A percentile compares a stretch with the other conserved stretches of the same genome.
These are phyloP conservation scores for Hydropsyche betteni DNA, from an alignment of 2,888 invertebrate genomes.

Conservation along the genomic window DNA sequence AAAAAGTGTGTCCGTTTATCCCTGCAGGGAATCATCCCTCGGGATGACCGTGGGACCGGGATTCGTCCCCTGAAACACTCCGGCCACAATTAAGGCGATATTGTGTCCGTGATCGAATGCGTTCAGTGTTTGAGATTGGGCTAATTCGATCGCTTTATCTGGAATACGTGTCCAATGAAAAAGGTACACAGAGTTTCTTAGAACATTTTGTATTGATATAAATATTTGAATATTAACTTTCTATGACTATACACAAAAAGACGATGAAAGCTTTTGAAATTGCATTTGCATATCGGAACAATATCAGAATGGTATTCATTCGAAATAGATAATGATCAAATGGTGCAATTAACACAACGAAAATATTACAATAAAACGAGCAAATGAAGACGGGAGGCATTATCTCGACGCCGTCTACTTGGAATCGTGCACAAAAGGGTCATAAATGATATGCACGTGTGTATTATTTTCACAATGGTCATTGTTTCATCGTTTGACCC, in stretches of 20 bases:
- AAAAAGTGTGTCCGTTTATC: slow-evolving; percentile 7
- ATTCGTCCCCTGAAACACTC: slow-evolving; percentile 41
- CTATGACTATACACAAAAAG: too few species aligned
- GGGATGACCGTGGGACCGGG: slow-evolving; percentile 34
- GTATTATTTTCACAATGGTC: slow-evolving; percentile 43
- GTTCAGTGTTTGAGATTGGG: too few species aligned
- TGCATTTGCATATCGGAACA: too few species aligned
- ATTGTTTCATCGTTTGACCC: slow-evolving; percentile 41
- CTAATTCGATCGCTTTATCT: slow-evolving; percentile 25
- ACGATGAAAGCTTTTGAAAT: too few species aligned
- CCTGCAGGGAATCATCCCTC: slow-evolving; percentile 32
- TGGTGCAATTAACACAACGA: too few species aligned
- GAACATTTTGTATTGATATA: too few species aligned
- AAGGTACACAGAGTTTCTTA: neutral
- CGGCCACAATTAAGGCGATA: slow-evolving; percentile 48
- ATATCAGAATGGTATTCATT: too few species aligned
- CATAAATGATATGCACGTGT: slow-evolving; percentile 30
- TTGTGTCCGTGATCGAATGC: slow-evolving; percentile 34
- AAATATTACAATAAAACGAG: too few species aligned
- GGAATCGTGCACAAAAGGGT: slow-evolving; percentile 30
- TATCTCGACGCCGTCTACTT: slow-evolving; percentile 13
- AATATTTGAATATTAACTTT: too few species aligned
- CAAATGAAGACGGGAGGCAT: neutral
- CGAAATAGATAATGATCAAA: too few species aligned
- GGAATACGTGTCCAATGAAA: neutral